Evolutionary conservation across 1,140 invertebrate species (phyloP), one percentile per base, ranked within the genome.

Genomic region (Drosophila pseudoobscura): DNA sequence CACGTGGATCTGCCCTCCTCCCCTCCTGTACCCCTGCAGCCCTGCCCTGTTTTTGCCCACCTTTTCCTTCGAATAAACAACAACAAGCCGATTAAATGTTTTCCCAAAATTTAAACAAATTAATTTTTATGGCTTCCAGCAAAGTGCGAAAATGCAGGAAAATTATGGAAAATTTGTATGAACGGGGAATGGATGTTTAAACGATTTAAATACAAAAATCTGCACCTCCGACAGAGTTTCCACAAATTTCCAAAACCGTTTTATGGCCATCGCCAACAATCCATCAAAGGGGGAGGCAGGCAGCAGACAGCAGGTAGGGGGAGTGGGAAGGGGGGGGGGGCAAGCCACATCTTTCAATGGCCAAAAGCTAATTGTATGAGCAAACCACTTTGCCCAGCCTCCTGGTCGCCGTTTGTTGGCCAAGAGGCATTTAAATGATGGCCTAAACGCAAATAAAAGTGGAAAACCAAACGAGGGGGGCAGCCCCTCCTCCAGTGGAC

Each of bases 401-500:
- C 56, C 45, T 8, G 31, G 24, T 68, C 13, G 29, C 24, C 35
- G 8, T 22, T 69, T 49, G 55, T 63, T 66, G 43, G 11, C 52
- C 44, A 50, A 55, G 41, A 59, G 58, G 63, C 68, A 77, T 85
- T 84, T 65, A 69, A 87, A 66, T 80, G 73, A 63, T 78, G 77
- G 80, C 75, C 80, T 63, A 75, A 83, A 83, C 63, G 73, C 70
- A 76, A 79, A 79, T 74, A 63, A 56, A 50, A 63, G 55, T 62
- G 57, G 62, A 59, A 75, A 71, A 60, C 69, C 57, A 57, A 55
- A 45, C 26, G 62, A 46, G 35, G 35, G 31, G 35, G 29, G 54
- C 20, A 66, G 59, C 64, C 35, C 11, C 35, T 63, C 13, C 11
- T 15, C 17, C 17, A 26, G 17, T n/a, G 41, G 45, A 35, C 35